Conservation (phyloP, 2,888 invertebrate species). For the Pristionchus maxplancki region DNA sequence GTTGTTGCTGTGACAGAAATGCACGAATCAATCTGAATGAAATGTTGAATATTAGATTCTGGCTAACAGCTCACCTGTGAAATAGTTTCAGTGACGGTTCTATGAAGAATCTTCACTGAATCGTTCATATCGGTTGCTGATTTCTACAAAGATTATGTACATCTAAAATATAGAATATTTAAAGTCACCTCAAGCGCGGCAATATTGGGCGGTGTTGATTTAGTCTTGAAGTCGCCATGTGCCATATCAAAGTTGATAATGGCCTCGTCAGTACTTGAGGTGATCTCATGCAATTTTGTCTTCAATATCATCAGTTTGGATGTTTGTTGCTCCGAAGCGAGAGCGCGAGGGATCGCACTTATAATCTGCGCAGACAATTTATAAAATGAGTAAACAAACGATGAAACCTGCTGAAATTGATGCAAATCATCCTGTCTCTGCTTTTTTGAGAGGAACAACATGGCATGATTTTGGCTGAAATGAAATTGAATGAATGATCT, state of each 20-base stretch:
- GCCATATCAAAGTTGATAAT: neutral
- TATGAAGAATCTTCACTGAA: neutral
- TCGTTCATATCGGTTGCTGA: neutral
- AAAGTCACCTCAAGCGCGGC: neutral
- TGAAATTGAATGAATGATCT: neutral
- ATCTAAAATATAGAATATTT: neutral
- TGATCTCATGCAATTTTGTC: neutral
- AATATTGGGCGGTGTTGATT: neutral
- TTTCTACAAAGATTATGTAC: neutral
- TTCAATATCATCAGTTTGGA: neutral
- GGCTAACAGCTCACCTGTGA: neutral
- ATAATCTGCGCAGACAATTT: neutral
- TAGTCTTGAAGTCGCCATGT: neutral
- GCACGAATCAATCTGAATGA: neutral
- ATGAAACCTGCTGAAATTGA: constrained; percentile 2
- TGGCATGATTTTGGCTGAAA: neutral
- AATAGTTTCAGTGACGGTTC: neutral
- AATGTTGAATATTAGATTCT: neutral
- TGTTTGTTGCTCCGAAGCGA: neutral
- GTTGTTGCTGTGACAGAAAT: neutral
- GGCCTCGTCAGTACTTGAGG: neutral
- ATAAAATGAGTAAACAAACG: neutral
- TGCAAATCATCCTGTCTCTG: neutral
- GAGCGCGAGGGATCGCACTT: neutral
- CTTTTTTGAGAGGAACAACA: neutral